phyloP scores from a whole-genome alignment of 2,113 vertebrate genomes.

The Pipa parva region DNA sequence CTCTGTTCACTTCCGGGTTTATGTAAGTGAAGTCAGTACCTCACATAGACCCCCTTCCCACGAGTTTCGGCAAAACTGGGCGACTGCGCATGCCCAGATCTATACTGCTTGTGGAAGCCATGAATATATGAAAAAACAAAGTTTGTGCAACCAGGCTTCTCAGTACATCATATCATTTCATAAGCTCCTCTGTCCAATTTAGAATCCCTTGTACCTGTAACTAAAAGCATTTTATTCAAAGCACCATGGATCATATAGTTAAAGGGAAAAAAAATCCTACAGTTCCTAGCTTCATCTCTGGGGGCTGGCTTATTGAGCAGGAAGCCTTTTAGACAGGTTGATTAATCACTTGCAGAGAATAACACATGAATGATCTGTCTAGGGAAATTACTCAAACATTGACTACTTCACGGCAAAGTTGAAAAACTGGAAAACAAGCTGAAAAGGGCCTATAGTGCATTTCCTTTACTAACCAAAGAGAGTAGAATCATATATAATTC shows the following conservation, averaged over 20 bases:
- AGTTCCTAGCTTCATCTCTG: not conserved
- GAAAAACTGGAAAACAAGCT: no score
- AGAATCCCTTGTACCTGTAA: not conserved
- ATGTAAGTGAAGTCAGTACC: no score
- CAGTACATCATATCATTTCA: not conserved
- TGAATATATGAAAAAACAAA: not conserved
- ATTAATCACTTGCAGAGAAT: not conserved
- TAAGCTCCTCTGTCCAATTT: not conserved
- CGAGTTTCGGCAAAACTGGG: no score
- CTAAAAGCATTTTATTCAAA: not conserved
- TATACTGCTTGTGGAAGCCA: not conserved
- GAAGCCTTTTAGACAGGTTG: not conserved
- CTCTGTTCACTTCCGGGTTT: no score
- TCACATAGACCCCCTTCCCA: no score
- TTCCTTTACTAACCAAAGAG: no score
- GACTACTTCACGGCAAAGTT: not conserved
- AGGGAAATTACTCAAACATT: not conserved
- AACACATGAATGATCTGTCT: not conserved
- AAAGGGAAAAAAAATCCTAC: not conserved
- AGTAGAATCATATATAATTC: no score
- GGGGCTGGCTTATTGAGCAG: not conserved
- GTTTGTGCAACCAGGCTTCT: not conserved
- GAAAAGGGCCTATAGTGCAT: no score
- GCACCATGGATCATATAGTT: not conserved
- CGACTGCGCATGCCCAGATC: no score